phyloP scores from a whole-genome alignment of 2,113 vertebrate genomes.

The Ctenodactylus gundi region DNA sequence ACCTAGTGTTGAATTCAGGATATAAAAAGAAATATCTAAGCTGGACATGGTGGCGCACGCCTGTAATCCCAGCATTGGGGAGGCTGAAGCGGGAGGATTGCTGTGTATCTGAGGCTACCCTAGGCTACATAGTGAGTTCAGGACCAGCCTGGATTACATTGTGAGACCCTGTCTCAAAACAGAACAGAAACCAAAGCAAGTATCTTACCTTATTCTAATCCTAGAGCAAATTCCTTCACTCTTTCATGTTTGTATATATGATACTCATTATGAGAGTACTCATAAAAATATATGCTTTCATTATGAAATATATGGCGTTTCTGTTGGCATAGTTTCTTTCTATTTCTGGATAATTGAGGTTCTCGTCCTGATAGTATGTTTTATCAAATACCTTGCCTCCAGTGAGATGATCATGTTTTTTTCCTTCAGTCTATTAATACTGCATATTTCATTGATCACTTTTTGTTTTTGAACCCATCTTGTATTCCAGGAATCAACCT shows the following conservation, averaged over 20 bases:
- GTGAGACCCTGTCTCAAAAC: no score
- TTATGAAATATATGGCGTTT: neutral
- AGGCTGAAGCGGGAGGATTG: no score
- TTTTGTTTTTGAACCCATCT: neutral
- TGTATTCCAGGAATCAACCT: neutral
- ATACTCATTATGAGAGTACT: neutral
- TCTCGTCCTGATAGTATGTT: neutral
- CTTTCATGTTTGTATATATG: neutral
- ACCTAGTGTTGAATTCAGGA: neutral
- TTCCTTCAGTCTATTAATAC: neutral
- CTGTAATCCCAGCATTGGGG: no score
- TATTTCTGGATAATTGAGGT: neutral
- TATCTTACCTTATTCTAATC: neutral
- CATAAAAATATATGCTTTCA: neutral
- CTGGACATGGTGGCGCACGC: no score
- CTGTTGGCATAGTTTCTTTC: neutral
- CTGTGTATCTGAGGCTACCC: no score
- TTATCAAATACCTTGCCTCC: neutral
- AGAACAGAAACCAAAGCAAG: no score
- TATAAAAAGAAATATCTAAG: no score
- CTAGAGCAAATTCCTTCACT: neutral
- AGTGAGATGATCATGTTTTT: neutral
- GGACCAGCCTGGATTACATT: no score
- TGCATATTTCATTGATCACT: neutral
- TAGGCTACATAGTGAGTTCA: no score